A percentile compares a stretch with the other conserved stretches of the same genome.
These are phyloP conservation scores for Embiotoca jacksoni DNA, from an alignment of 2,113 vertebrate species.

Conservation along the genomic window DNA sequence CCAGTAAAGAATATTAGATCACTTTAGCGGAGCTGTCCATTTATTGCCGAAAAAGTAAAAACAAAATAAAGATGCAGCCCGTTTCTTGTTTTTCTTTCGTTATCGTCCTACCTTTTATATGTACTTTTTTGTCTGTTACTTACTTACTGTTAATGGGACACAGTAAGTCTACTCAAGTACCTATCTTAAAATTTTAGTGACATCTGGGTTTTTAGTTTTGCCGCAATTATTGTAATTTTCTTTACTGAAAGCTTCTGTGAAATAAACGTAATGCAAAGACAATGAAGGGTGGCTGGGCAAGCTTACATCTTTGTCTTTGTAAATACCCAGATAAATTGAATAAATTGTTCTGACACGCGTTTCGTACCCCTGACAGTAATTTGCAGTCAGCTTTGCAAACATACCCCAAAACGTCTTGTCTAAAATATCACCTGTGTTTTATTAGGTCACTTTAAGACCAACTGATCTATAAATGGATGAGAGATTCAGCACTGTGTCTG, in stretches of 20 bases:
- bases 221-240: background rate
- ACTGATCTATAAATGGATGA: slow-evolving; percentile 22
- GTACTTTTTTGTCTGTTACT: background rate
- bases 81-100: background rate
- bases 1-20: background rate
- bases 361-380: background rate
- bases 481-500: slow-evolving; percentile 25
- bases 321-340: background rate
- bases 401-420: background rate
- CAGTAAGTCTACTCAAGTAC: slow-evolving; percentile 7
- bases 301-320: background rate
- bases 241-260: background rate
- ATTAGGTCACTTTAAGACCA: slow-evolving; percentile 20
- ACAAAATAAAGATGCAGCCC: background rate
- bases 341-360: background rate
- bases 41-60: background rate
- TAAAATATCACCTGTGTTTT: background rate
- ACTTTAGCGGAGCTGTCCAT: background rate
- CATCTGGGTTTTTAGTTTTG: slow-evolving; percentile 2
- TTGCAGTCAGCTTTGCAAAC: slow-evolving; percentile 2
- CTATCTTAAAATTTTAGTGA: slow-evolving; percentile 2
- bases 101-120: background rate
- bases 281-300: background rate
- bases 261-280: slow-evolving; percentile 1
- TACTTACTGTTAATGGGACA: background rate